Conservation (phyloP, 2,888 invertebrate genomes). For the Cosmorhoe ocellata region DNA sequence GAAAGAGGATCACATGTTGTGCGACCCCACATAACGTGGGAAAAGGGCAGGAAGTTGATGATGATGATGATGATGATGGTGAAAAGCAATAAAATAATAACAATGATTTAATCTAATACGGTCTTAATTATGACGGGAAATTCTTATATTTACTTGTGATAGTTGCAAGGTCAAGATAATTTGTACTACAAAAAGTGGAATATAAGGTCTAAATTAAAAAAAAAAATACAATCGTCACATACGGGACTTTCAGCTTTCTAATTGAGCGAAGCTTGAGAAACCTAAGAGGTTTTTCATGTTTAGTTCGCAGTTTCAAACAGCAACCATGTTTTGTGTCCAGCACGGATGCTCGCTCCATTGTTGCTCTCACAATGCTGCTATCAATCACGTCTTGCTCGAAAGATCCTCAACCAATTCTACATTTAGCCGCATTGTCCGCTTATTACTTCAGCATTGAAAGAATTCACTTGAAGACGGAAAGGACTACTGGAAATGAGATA, state of each 20-base stretch:
- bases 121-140: no score
- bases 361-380: conserved; percentile 54
- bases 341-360: conserved; percentile 52
- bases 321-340: conserved; percentile 35
- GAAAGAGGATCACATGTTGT: no score
- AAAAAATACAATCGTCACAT: no score
- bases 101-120: no score
- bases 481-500: not conserved
- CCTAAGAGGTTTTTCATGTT: conserved; percentile 48
- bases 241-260: conserved; percentile 9
- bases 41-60: no score
- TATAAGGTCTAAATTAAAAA: no score
- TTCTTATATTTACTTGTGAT: no score
- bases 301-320: conserved; percentile 30
- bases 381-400: conserved; percentile 42
- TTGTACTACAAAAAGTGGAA: no score
- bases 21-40: no score
- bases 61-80: no score
- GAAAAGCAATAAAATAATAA: no score
- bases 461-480: conserved; percentile 4
- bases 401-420: conserved; percentile 32
- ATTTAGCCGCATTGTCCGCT: conserved; percentile 17
- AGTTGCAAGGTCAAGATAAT: no score
- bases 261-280: not conserved
- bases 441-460: conserved; percentile 19